Conservation (phyloP, 2,113 vertebrate genomes). For the Mola mola region DNA sequence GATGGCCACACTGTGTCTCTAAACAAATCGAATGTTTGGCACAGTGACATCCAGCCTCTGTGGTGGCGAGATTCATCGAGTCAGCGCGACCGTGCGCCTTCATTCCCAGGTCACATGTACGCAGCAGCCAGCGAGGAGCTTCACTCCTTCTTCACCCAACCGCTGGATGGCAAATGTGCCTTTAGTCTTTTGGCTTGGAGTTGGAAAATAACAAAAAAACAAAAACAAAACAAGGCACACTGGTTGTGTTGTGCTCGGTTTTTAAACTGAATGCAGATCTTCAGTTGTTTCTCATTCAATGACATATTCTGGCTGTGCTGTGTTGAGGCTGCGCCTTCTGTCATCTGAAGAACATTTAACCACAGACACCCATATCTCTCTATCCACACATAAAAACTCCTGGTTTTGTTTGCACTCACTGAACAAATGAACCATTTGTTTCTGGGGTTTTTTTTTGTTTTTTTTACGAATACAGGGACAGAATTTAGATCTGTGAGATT, state of each 20-base stretch:
- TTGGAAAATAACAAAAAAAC: too few relatives aligned
- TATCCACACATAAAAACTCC: background rate
- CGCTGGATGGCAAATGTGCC: constrained; percentile 57
- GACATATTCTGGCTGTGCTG: constrained; percentile 29
- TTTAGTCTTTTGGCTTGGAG: constrained; percentile 67
- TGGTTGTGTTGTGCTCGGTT: constrained; percentile 55
- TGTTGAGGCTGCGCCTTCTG: constrained; percentile 15
- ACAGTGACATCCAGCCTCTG: constrained; percentile 66
- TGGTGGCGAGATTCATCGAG: constrained; percentile 60
- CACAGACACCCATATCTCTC: background rate
- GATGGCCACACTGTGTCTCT: constrained; percentile 77
- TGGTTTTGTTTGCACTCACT: too few relatives aligned
- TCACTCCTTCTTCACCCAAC: constrained; percentile 51
- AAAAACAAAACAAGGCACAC: constrained; percentile 26
- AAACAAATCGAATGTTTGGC: constrained; percentile 78
- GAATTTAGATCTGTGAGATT: too few relatives aligned
- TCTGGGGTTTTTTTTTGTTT: too few relatives aligned
- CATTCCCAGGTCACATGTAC: constrained; percentile 68
- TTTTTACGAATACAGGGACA: too few relatives aligned
- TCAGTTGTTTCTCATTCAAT: constrained; percentile 19
- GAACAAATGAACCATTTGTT: too few relatives aligned
- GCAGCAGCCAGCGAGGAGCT: constrained; percentile 62
- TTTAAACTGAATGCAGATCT: constrained; percentile 34
- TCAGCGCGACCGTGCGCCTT: constrained; percentile 63
- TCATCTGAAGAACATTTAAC: constrained; percentile 34